Evolutionary conservation across 35 echinoderm and acorn worm genomes (phyloP).

Genomic region (Strongylocentrotus purpuratus): DNA sequence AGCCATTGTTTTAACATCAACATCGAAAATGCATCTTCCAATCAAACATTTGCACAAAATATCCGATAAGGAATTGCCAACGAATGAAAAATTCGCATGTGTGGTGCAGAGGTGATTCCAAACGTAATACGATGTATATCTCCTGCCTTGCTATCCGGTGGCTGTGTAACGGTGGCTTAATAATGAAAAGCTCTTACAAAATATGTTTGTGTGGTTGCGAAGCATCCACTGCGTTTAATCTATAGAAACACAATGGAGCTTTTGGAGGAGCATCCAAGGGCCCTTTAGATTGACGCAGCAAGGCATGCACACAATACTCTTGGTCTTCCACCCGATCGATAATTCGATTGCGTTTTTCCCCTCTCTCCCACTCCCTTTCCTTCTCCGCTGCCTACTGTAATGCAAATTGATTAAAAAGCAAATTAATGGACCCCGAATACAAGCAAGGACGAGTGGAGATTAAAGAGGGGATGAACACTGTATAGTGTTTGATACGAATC

Average conservation of each 20-base stretch:
- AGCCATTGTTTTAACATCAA: conserved; percentile 2
- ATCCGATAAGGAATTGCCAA: background rate
- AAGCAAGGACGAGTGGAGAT: background rate
- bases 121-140: background rate
- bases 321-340: conserved; percentile 26
- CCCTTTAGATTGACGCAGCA: background rate
- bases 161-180: conserved; percentile 14
- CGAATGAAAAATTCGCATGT: background rate
- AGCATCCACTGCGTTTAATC: conserved; percentile 32
- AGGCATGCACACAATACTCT: background rate
- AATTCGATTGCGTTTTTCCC: conserved; percentile 20
- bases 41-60: background rate
- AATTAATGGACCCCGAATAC: background rate
- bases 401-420: conserved; percentile 42
- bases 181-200: conserved; percentile 7
- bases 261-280: background rate
- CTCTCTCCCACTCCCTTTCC: background rate
- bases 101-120: background rate
- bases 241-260: background rate
- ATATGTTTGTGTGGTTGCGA: conserved; percentile 37
- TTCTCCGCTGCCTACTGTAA: background rate
- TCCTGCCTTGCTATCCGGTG: background rate
- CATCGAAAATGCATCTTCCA: background rate
- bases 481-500: background rate
- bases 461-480: background rate